Base-by-base conservation (phyloP, 2,888 invertebrate genomes). In the Ferdinandea cuprea region DNA sequence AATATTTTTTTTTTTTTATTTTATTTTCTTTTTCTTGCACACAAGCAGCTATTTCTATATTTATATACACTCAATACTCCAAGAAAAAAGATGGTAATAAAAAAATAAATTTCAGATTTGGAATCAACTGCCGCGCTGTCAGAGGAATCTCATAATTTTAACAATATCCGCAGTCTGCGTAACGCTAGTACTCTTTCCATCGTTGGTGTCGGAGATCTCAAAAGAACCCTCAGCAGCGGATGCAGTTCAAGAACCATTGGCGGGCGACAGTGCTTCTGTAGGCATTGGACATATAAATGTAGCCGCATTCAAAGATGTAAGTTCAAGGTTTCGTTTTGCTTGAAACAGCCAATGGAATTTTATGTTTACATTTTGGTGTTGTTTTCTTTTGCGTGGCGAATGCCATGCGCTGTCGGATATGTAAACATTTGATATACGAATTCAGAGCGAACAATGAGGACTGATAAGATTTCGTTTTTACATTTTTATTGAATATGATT, bases 41-140 rank as follows among this genome's bases (percentile, higher is more conserved):
- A 40, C 5, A 40, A 71, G 32, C 13, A 9, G 59, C 44, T n/a
- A n/a, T n/a, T 19, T 25, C 5, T 44, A 42, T 30, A 42, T 54
- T 37, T 46, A 46, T 46, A 32, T 13, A 61, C 28, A 46, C n/a
- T n/a, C 25, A 5, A 13, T 9, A 37, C 28, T n/a, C n/a, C n/a
- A n/a, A n/a, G n/a, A n/a, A 3, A 35, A 28, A 32, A 9, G 40
- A 8, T 6, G 25, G n/a, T 21, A 54, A 42, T 42, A 2, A 56
- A 30, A 35, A n/a, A 19, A 56, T 19, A 9, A 46, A 66, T 44
- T 69, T 69, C 91, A 97, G 97, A 93, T 94, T 91, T 97, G 97
- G 97, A 96, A 97, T 90, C 95, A 95, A 86, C 91, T 97, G 71
- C 96, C 97, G 15, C 93, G 96, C 86, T 93, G 96, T 88, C 97